phyloP scores from a whole-genome alignment of 1,140 invertebrate genomes.

The Chironomus striatipennis region DNA sequence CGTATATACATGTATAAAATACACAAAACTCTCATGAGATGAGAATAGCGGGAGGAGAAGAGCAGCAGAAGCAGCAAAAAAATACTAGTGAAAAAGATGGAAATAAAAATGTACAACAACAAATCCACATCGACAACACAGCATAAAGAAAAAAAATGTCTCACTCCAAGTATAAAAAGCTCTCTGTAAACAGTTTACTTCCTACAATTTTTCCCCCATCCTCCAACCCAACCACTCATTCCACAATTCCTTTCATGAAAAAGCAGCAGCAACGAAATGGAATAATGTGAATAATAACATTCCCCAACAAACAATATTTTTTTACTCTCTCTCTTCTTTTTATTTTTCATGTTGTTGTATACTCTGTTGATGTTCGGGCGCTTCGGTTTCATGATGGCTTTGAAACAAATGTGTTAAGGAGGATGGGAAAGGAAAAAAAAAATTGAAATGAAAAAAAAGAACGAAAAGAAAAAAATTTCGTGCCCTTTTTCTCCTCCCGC shows the following conservation, averaged over 20 bases:
- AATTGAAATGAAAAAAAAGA: not conserved
- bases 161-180: not conserved
- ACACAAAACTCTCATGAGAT: not conserved
- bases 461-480: slow-evolving; percentile 8
- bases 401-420: not conserved
- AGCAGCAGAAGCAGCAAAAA: not conserved
- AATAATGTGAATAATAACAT: slow-evolving; percentile 23
- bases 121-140: not conserved
- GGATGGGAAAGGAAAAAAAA: not conserved
- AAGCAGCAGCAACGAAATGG: not conserved
- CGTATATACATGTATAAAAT: not conserved
- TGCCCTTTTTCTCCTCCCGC: slow-evolving; percentile 2
- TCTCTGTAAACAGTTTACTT: slow-evolving; percentile 22
- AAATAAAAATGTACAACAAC: slow-evolving; percentile 21
- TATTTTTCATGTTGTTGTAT: not conserved
- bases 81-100: not conserved
- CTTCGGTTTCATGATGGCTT: slow-evolving; percentile 17
- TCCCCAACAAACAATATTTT: slow-evolving; percentile 23
- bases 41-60: not conserved
- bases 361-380: slow-evolving; percentile 21
- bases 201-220: slow-evolving; percentile 16
- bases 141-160: not conserved
- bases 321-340: not conserved
- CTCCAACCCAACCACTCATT: not conserved
- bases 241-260: not conserved